Evolutionary conservation across 2,888 invertebrate species (phyloP).

Genomic region (Agonopterix heracliana): DNA sequence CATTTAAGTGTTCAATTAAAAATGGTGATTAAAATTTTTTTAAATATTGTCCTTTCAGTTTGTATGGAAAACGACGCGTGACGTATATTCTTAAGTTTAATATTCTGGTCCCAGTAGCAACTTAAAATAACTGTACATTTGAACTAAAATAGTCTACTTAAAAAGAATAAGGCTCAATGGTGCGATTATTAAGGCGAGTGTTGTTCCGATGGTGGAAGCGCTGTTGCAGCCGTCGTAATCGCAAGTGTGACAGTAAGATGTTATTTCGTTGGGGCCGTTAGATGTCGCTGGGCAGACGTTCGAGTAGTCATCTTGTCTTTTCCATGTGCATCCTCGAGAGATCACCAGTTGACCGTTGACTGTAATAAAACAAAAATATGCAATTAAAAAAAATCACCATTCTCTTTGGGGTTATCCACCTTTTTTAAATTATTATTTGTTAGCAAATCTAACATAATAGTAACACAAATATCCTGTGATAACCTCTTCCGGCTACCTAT

Average conservation of each 20-base stretch:
- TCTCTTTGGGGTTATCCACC: too few species aligned
- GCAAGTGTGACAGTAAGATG: constrained; percentile 81
- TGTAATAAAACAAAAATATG: constrained; percentile 38
- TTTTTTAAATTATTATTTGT: too few species aligned
- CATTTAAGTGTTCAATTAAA: too few species aligned
- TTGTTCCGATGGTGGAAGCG: constrained; percentile 62
- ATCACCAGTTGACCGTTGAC: constrained; percentile 70
- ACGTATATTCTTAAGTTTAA: too few species aligned
- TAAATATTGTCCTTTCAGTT: too few species aligned
- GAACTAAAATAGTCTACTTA: constrained; percentile 39
- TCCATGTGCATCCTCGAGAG: constrained; percentile 78
- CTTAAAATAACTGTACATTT: constrained; percentile 9
- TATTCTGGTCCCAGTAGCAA: neutral
- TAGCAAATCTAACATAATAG: too few species aligned
- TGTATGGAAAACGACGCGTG: too few species aligned
- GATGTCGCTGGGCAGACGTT: constrained; percentile 67
- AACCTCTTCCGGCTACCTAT: too few species aligned
- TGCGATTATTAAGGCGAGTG: constrained; percentile 55
- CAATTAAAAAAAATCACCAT: neutral
- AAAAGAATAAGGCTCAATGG: constrained; percentile 56
- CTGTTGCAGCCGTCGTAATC: constrained; percentile 82
- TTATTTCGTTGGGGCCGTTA: constrained; percentile 66
- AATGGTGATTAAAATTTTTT: too few species aligned
- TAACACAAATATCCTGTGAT: too few species aligned
- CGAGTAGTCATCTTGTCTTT: constrained; percentile 69